These are phyloP conservation scores for Drosophila setifemur DNA, from an alignment of 1,140 invertebrate genomes.

Conservation along the genomic window DNA sequence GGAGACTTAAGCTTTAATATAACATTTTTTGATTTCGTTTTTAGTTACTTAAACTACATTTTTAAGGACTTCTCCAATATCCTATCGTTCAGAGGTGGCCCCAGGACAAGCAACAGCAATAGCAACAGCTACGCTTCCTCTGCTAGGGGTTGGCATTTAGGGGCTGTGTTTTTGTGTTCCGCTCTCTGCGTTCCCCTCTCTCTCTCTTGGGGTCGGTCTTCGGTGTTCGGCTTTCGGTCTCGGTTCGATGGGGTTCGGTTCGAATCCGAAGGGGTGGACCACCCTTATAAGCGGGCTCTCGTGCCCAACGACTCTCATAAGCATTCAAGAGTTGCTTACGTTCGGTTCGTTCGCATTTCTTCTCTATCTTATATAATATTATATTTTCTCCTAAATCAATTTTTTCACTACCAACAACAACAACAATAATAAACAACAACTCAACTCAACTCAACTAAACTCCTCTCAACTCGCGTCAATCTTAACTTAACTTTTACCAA, in stretches of 20 bases:
- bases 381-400: slow-evolving; percentile 82
- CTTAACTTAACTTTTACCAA: slow-evolving; percentile 70
- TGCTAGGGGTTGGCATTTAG: slow-evolving; percentile 65
- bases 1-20: no score
- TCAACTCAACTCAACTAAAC: slow-evolving; percentile 41
- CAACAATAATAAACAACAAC: slow-evolving; percentile 71
- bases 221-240: neutral
- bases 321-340: slow-evolving; percentile 83
- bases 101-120: slow-evolving; percentile 62
- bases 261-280: slow-evolving; percentile 32
- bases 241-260: neutral
- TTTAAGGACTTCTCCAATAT: accelerated
- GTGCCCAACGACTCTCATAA: slow-evolving; percentile 68
- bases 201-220: slow-evolving; percentile 4
- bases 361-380: slow-evolving; percentile 83
- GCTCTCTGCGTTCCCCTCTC: slow-evolving; percentile 20
- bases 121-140: slow-evolving; percentile 62
- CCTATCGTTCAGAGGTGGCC: slow-evolving; percentile 27
- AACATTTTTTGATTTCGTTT: no score
- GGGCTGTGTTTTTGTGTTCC: slow-evolving; percentile 53
- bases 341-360: slow-evolving; percentile 83
- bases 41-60: no score
- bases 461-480: slow-evolving; percentile 73
- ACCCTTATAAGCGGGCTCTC: slow-evolving; percentile 78
- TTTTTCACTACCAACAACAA: slow-evolving; percentile 79